Conservation (phyloP, 2,113 vertebrate genomes). For the Spheniscus mendiculus region DNA sequence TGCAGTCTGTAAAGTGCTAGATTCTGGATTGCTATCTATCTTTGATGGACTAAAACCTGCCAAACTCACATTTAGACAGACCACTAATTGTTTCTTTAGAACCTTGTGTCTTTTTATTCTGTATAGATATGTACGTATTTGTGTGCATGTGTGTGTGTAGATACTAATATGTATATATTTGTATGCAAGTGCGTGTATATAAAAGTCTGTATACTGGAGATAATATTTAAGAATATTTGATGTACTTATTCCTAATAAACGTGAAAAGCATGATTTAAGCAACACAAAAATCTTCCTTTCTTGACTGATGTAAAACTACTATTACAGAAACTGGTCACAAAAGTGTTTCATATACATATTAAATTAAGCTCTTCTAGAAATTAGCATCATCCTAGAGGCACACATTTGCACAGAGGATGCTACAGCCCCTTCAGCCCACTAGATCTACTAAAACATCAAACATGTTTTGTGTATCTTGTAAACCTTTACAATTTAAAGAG, state of each 20-base stretch:
- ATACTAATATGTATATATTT: not conserved
- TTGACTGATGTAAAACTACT: not conserved
- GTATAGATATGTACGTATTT: not conserved
- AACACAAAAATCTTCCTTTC: not conserved
- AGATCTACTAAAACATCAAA: not conserved
- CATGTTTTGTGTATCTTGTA: not conserved
- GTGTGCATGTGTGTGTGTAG: not conserved
- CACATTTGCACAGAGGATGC: not conserved
- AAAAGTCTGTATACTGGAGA: not conserved
- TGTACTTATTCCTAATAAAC: not conserved
- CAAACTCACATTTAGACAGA: not conserved
- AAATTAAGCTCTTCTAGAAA: not conserved
- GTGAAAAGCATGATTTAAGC: not conserved
- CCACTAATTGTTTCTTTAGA: not conserved
- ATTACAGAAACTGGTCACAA: not conserved
- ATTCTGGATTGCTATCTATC: not conserved
- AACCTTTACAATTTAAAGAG: not conserved
- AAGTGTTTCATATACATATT: not conserved
- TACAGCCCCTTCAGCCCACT: not conserved
- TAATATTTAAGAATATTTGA: not conserved
- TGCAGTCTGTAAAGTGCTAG: not conserved
- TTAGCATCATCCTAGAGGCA: not conserved
- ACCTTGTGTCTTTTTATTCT: not conserved
- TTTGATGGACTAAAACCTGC: not conserved
- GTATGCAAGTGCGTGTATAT: too few relatives aligned